Evolutionary conservation across 2,888 invertebrate genomes (phyloP).

Genomic region (Watsonalla cultraria): DNA sequence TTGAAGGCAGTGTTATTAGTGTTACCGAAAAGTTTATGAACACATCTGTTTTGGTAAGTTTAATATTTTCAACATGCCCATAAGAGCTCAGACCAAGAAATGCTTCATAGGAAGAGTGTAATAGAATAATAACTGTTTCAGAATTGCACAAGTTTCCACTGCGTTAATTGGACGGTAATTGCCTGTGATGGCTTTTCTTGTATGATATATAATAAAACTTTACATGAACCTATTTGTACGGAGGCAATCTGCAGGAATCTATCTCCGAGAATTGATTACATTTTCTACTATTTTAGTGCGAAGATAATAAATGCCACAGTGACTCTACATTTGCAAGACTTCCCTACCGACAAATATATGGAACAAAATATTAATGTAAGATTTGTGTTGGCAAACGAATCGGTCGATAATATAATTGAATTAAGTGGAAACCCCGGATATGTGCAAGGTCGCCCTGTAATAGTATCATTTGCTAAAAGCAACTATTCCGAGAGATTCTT

Average conservation of each 20-base stretch:
- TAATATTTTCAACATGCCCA: neutral
- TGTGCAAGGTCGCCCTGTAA: conserved; percentile 80
- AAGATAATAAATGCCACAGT: conserved; percentile 54
- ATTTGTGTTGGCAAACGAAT: conserved; percentile 48
- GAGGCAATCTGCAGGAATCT: conserved; percentile 49
- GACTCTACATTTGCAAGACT: conserved; percentile 42
- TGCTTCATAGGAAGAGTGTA: neutral
- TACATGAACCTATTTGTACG: conserved; percentile 51
- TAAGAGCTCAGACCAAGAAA: no score
- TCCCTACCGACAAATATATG: conserved; percentile 34
- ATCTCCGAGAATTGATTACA: conserved; percentile 51
- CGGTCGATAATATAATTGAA: conserved; percentile 37
- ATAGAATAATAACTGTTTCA: conserved; percentile 34
- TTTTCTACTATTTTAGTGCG: conserved; percentile 48
- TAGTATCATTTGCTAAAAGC: conserved; percentile 49
- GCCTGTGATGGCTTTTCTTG: conserved; percentile 45
- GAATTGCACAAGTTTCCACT: conserved; percentile 59
- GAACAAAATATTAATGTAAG: conserved; percentile 50
- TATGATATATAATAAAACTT: conserved; percentile 39
- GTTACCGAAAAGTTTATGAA: conserved; percentile 41
- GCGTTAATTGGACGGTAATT: conserved; percentile 55
- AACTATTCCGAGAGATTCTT: conserved; percentile 54
- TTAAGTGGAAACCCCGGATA: conserved; percentile 90
- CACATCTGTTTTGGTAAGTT: conserved; percentile 45
- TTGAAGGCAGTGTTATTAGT: conserved; percentile 48